Base-by-base conservation (phyloP, 2,888 invertebrate genomes). In the Lymantria dispar region DNA sequence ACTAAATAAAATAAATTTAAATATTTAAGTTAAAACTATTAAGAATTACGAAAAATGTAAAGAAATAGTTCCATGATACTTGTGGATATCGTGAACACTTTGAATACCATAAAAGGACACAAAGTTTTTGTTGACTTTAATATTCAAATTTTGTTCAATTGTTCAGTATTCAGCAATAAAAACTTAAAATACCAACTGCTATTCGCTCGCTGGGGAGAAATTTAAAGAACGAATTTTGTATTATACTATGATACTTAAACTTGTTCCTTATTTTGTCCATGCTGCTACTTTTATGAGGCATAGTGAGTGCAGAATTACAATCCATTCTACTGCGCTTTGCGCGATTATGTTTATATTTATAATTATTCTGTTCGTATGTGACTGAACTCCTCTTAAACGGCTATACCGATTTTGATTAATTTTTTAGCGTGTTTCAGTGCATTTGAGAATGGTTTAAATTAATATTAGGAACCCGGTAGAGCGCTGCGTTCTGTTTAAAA, bases 161-260 rank as follows among this genome's bases (percentile, higher is more conserved):
- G 46, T 46, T 38, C 39, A 47, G 31, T 47, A 40, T 47, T 13
- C 10, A 30, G 47, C 30, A 47, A 47, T 47, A 47, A 47, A 47
- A 47, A 47, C 42, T 47, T 47, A 36, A 37, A 43, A 48, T 10
- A 42, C 36, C 36, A 37, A 41, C 48, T 48, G 38, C 14, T 38
- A 38, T 43, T 38, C 22, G 14, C 43, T 38, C 48, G n/a, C 37
- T 43, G 22, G 43, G 38, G 48, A 48, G 30, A 37, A 37, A 48
- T 48, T 48, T 48, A 43, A 36, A 22, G 1, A 43, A 43, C 48
- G 38, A 47, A 42, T 47, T 38, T 39, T 13, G 8, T 40, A 40
- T 14, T 22, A 48, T 43, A 37, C 22, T 38, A 43, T 38, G 30
- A 43, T 22, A 43, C 11, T 43, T 40, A 5, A 40, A 40, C 40